A percentile compares a stretch with the other conserved stretches of the same genome.
These are phyloP conservation scores for Nymphalis c-album DNA, from an alignment of 2,888 invertebrate species.

Conservation along the genomic window DNA sequence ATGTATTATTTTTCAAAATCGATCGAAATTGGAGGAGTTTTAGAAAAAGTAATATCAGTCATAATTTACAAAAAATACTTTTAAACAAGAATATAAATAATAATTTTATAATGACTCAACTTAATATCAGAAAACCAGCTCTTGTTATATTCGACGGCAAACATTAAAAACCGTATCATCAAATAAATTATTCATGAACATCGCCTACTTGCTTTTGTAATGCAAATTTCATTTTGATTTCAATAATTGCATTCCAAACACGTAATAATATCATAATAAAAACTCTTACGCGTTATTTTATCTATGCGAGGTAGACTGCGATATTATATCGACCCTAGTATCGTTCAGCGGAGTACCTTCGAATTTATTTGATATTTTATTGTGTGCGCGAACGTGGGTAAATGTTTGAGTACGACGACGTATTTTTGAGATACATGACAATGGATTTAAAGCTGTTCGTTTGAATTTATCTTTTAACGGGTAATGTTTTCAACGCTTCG, in stretches of 20 bases:
- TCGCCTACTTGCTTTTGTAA: constrained; percentile 46
- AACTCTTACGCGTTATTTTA: constrained; percentile 41
- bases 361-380: constrained; percentile 43
- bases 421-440: constrained; percentile 33
- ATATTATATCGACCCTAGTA: constrained; percentile 37
- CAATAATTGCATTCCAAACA: constrained; percentile 62
- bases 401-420: constrained; percentile 49
- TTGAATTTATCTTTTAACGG: constrained; percentile 23
- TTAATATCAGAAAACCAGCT: constrained; percentile 7
- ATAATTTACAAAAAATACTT: neutral
- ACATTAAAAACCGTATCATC: constrained; percentile 35
- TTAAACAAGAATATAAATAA: neutral
- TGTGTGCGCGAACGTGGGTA: constrained; percentile 47
- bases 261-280: constrained; percentile 51
- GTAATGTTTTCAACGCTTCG: constrained; percentile 18
- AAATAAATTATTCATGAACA: constrained; percentile 37
- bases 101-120: neutral
- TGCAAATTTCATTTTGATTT: constrained; percentile 63
- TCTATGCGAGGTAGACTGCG: constrained; percentile 29
- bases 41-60: no score
- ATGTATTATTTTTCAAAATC: neutral
- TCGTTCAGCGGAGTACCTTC: constrained; percentile 39
- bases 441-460: constrained; percentile 28
- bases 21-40: neutral
- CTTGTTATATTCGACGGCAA: constrained; percentile 17